Conservation (phyloP, 2,888 invertebrate species). For the Eupithecia exiguata region DNA sequence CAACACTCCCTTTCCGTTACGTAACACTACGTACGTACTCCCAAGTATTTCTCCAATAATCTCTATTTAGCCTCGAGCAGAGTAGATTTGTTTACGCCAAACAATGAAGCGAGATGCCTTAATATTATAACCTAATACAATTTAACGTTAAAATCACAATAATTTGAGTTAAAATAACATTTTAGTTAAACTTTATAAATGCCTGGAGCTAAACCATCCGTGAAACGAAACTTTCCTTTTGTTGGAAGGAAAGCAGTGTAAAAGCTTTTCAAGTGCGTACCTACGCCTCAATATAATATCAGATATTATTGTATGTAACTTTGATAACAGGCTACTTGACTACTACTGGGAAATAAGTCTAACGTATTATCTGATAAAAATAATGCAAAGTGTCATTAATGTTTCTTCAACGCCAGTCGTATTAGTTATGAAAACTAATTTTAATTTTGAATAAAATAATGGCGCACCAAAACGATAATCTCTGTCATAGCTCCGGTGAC, state of each 20-base stretch:
- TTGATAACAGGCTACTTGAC: too few species aligned
- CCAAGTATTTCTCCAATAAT: neutral
- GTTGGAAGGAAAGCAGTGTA: neutral
- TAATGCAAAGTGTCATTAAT: too few species aligned
- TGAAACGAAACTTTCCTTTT: neutral
- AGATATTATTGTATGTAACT: too few species aligned
- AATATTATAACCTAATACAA: conserved; percentile 23
- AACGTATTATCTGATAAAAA: too few species aligned
- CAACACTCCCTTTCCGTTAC: too few species aligned
- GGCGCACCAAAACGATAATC: too few species aligned
- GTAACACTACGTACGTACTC: neutral
- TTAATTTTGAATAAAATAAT: too few species aligned
- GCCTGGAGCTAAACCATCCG: conserved; percentile 6
- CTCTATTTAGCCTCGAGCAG: neutral
- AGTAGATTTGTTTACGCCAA: conserved; percentile 26
- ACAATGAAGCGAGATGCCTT: conserved; percentile 9
- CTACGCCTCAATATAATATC: neutral
- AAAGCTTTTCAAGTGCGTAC: neutral
- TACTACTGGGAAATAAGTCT: too few species aligned
- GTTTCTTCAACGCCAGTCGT: too few species aligned
- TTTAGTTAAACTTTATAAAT: conserved; percentile 15
- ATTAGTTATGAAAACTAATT: too few species aligned
- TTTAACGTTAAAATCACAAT: conserved; percentile 17
- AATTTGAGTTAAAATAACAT: conserved; percentile 21
- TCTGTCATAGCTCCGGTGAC: too few species aligned